Base-by-base conservation (phyloP, 2,888 invertebrate genomes). In the Magallana nippona region DNA sequence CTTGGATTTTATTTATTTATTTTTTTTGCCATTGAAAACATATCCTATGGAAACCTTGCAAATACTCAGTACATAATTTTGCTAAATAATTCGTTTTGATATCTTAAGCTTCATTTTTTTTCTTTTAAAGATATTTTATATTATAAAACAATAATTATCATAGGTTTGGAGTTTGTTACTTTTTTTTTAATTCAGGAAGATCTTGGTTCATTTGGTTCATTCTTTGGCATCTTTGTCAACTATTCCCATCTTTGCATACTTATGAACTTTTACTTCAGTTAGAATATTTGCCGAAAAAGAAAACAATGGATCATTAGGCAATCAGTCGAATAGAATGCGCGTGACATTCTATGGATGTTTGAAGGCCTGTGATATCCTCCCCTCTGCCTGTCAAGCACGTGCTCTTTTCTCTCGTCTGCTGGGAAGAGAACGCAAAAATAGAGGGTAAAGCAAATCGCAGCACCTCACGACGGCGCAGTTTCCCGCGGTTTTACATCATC, bases 401-500 rank as follows among this genome's bases (percentile, higher is more conserved):
- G 82, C 71, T 27, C 71, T 71, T 22, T 82, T 55, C 71, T 57
- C 56, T 63, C 82, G 58, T 58, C 82, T 82, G 82, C 58, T 32
- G 60, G 55, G 71, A 63, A 27, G 55, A 55, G 63, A 44, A 71
- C 77, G 55, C 44, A 60, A 82, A 71, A 82, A 82, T 55, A 55
- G 55, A 55, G 62, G 55, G 44, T 71, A 19, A 55, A 55, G 22
- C 55, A 22, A 71, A 55, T 55, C 55, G n/a, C 62, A 17, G 71
- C 63, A 56, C 82, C 22, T 44, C 56, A 17, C 19, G 71, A 82
- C 57, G 27, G 55, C 63, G 82, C 15, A 56, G 82, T 19, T 82
- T 71, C 82, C 82, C 82, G 71, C 55, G 44, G 82, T 60, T 82
- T 82, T 82, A 82, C 82, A 82, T 82, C 82, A 82, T 82, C 71